Conservation (phyloP, 1,140 invertebrate species). For the Radopholus similis region DNA sequence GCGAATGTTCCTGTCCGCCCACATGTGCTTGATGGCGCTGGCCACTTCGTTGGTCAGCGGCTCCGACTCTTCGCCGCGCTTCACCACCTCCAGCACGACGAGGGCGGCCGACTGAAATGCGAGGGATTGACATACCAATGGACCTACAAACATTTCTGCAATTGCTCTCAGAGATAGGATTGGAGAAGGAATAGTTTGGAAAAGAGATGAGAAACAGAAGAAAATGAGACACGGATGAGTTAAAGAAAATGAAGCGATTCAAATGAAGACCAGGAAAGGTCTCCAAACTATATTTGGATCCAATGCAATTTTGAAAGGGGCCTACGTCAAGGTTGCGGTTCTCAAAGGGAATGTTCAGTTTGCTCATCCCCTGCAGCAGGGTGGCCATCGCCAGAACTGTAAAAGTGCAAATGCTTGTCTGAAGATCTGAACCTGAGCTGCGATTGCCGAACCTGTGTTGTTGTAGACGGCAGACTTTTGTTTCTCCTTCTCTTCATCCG, state of each 20-base stretch:
- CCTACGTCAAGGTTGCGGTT: slow-evolving; percentile 34
- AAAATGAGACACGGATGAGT: not conserved
- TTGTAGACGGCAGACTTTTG: slow-evolving; percentile 47
- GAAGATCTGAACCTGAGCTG: not conserved
- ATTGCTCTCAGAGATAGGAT: too few relatives aligned
- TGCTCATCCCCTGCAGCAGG: slow-evolving; percentile 40
- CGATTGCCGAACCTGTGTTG: slow-evolving; percentile 45
- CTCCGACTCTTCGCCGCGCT: slow-evolving; percentile 56
- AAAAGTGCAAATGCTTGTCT: not conserved
- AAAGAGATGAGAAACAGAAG: not conserved
- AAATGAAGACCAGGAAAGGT: too few relatives aligned
- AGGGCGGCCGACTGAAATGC: slow-evolving; percentile 35
- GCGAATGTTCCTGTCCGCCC: slow-evolving; percentile 58
- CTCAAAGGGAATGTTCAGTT: slow-evolving; percentile 40
- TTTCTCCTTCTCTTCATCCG: slow-evolving; percentile 44
- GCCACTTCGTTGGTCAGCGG: slow-evolving; percentile 47
- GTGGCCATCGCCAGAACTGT: slow-evolving; percentile 42
- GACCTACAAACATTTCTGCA: too few relatives aligned
- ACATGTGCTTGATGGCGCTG: slow-evolving; percentile 22
- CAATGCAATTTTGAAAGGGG: not conserved
- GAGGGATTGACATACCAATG: too few relatives aligned
- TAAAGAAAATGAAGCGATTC: not conserved
- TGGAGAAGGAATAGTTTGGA: too few relatives aligned
- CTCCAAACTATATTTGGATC: too few relatives aligned
- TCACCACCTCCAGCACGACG: slow-evolving; percentile 50